Evolutionary conservation across 2,113 vertebrate genomes (phyloP), one percentile per base, ranked within the genome.

Genomic region (Carassius carassius): DNA sequence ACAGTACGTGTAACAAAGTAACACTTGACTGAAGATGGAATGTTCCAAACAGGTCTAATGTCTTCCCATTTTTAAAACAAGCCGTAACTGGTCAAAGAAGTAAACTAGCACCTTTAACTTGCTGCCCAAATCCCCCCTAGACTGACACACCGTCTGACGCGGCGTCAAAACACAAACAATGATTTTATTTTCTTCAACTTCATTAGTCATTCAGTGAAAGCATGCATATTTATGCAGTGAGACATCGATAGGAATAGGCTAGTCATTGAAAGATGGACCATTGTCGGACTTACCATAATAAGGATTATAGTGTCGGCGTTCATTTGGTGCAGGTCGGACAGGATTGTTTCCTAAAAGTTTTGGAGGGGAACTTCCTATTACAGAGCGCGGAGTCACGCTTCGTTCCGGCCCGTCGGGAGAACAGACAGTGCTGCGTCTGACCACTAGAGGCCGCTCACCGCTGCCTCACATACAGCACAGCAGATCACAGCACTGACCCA

Each of bases 231-330:
- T 65, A 47, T 63, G 14, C 37, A 12, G 25, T 7, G 37, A 63
- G n/a, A 63, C 78, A 79, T 25, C n/a, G 8, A 65, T 19, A 80
- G 14, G 10, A 29, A 25, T 21, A n/a, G n/a, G n/a, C n/a, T n/a
- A 4, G 41, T 54, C 1, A 54, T 1, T 32, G 47, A 32, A 76
- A 51, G 47, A 9, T 10, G 14, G 14, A 54, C n/a, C 14, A 1
- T 11, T 16, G 51, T 51, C 23, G 49, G 49, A 83, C 87, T 88
- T 86, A 88, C 87, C 87, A 23, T 35, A 23, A 19, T 70, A 47
- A 76, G 2, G 35, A 10, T 8, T 51, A 69, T 11, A 16, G 37
- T 29, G 16, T 32, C 4, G 67, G 51, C 4, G 25, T 56, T 67
- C 13, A 23, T 63, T 25, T 84, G 76, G 5, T 35, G 67, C 32